These are phyloP conservation scores for Piezodorus guildinii DNA, from an alignment of 1,140 invertebrate species.

Conservation along the genomic window DNA sequence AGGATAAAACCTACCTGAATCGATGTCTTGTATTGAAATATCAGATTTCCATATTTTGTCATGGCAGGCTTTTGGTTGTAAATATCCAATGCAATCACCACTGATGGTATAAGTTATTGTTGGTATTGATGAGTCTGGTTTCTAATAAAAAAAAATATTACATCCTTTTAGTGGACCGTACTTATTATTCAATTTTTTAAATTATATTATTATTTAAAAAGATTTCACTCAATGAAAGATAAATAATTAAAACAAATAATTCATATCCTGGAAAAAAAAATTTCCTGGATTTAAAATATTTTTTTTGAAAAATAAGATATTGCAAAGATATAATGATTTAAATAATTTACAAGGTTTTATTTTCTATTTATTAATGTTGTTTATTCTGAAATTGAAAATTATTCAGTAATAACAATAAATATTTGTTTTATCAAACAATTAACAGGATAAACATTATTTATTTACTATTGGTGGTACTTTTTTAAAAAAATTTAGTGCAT, in stretches of 20 bases:
- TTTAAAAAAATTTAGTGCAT: too few species aligned
- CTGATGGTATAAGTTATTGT: slow-evolving; percentile 14
- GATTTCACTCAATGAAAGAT: too few species aligned
- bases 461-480: not conserved
- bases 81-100: slow-evolving; percentile 13
- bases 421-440: not conserved
- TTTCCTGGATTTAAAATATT: not conserved
- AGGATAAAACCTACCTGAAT: slow-evolving; percentile 11
- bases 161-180: not conserved
- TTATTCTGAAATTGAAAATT: not conserved
- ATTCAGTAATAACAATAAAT: not conserved
- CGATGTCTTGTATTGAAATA: slow-evolving; percentile 17
- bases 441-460: too few species aligned
- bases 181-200: too few species aligned
- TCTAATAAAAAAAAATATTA: slow-evolving; percentile 10
- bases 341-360: not conserved
- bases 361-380: not conserved
- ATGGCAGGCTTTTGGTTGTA: slow-evolving; percentile 13
- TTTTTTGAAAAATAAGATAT: not conserved
- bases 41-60: slow-evolving; percentile 15
- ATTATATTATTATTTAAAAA: too few species aligned
- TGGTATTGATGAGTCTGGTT: slow-evolving; percentile 6
- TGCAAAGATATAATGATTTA: not conserved
- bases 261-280: too few species aligned
- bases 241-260: too few species aligned